Evolutionary conservation across 2,113 vertebrate species (phyloP).

Genomic region (Leptobrachium ailaonicum): DNA sequence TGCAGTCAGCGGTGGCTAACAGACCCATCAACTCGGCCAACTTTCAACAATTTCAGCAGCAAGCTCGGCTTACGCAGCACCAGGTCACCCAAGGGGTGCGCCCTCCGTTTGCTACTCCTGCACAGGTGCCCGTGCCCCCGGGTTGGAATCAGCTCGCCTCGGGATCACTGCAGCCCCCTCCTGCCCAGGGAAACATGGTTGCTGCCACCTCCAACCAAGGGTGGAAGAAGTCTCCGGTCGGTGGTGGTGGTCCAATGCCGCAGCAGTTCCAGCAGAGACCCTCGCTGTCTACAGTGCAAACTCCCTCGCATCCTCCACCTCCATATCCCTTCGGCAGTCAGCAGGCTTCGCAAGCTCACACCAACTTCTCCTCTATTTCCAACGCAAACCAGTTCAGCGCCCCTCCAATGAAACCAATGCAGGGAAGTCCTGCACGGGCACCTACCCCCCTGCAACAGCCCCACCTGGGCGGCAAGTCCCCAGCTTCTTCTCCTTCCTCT

Average conservation of each 20-base stretch:
- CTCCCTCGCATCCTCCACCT: slow-evolving; percentile 93
- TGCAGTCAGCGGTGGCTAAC: slow-evolving; percentile 82
- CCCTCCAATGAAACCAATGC: slow-evolving; percentile 89
- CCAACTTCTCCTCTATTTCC: slow-evolving; percentile 76
- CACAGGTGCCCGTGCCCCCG: slow-evolving; percentile 86
- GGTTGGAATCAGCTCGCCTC: slow-evolving; percentile 94
- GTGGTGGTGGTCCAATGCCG: slow-evolving; percentile 24
- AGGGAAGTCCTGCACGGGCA: slow-evolving; percentile 82
- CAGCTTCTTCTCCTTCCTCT: slow-evolving; percentile 96
- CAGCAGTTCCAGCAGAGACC: slow-evolving; percentile 80
- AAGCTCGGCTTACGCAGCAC: slow-evolving; percentile 75
- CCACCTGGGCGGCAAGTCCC: slow-evolving; percentile 92
- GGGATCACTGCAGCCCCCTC: slow-evolving; percentile 84
- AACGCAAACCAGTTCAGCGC: slow-evolving; percentile 86
- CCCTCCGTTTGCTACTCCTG: slow-evolving; percentile 83
- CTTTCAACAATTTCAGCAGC: slow-evolving; percentile 85
- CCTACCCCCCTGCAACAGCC: slow-evolving; percentile 85
- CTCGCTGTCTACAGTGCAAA: slow-evolving; percentile 88
- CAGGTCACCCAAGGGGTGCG: slow-evolving; percentile 81
- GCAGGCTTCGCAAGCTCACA: slow-evolving; percentile 87
- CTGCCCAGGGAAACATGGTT: slow-evolving; percentile 77
- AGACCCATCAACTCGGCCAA: slow-evolving; percentile 86
- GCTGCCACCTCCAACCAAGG: slow-evolving; percentile 72
- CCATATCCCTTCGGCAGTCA: slow-evolving; percentile 98
- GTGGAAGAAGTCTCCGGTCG: slow-evolving; percentile 85